Base-by-base conservation (phyloP, 2,113 vertebrate genomes). In the Kryptolebias marmoratus region DNA sequence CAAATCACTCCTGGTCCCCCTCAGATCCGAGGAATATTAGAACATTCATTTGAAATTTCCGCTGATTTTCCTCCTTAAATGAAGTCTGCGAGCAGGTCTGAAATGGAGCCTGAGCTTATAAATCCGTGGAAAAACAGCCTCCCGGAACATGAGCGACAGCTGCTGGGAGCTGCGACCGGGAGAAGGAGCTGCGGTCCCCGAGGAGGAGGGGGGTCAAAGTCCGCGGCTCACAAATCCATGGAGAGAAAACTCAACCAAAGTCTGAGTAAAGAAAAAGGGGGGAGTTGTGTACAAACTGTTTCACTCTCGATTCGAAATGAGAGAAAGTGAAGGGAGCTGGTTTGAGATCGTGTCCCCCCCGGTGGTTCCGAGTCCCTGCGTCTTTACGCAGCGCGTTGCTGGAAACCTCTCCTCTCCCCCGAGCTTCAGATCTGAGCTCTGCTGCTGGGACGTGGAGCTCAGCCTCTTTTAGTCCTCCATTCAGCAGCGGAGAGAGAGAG, bases 181-280 rank as follows among this genome's bases (percentile, higher is more conserved):
- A 66, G 55, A 70, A 68, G 48, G 66, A 74, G 77, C 65, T 49
- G 64, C 14, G 74, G 84, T 80, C 56, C 75, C 63, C 75, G 68
- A 78, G 56, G 70, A 69, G 90, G 91, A 93, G 92, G 93, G 93
- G 92, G 92, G 81, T 73, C 59, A 68, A 60, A 58, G 58, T 61
- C 83, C 48, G 48, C 49, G 22, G 57, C 62, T 84, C 65, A 80
- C 1, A 64, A 64, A 85, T 88, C 88, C 88, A 82, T 50, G 42
- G 28, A 81, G 66, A 61, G 71, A 39, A 44, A 60, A n/a, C 12
- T 22, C 62, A 65, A 32, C 16, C 31, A 52, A 71, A 53, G 44
- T 31, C 36, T 9, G 13, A 49, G 49, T n/a, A 15, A 47, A 7
- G n/a, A 16, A n/a, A 47, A 7, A 27, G 15, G 5, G 10, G 45